Base-by-base conservation (phyloP, 2,888 invertebrate species). In the Andrena bucephala region DNA sequence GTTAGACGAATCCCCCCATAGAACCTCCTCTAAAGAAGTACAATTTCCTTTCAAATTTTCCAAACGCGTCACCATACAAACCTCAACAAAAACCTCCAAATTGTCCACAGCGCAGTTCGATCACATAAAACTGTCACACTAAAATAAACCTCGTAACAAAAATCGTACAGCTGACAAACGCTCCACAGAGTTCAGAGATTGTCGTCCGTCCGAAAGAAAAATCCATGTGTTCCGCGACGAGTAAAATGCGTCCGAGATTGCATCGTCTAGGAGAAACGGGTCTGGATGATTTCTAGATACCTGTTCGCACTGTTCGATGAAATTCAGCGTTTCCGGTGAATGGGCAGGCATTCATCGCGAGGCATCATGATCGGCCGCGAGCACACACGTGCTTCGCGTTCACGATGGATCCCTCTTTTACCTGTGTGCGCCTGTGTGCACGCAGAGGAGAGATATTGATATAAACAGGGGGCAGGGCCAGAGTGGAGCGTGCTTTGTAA, bases 401-500 rank as follows among this genome's bases (percentile, higher is more conserved):
- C 31, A 24, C 20, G 73, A 59, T 52, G 24, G 16, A 42, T 5
- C 27, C 6, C 24, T 3, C n/a, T 65, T 42, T 52, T 27, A 59
- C 48, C 8, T 42, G 50, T 20, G 76, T 29, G 52, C 7, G 57
- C 66, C 67, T 42, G 63, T 52, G 85, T 65, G 77, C 69, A 70
- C 70, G 89, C 87, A 90, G 88, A 88, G 88, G 84, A 88, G 89
- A 92, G 93, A 93, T 93, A 94, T 93, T 94, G 93, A 93, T 94
- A 94, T 94, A 94, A 94, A 94, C 92, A 92, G 93, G 92, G 92
- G 93, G 93, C 93, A 89, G 93, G 92, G 81, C 92, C 88, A 73
- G 85, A 87, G 80, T 85, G 90, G 70, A 90, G 89, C 92, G 92
- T 90, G 92, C 93, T 93, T 93, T 93, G 92, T 93, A 93, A 93